Base-by-base conservation (phyloP, 2,888 invertebrate genomes). In the Beris chalybata region DNA sequence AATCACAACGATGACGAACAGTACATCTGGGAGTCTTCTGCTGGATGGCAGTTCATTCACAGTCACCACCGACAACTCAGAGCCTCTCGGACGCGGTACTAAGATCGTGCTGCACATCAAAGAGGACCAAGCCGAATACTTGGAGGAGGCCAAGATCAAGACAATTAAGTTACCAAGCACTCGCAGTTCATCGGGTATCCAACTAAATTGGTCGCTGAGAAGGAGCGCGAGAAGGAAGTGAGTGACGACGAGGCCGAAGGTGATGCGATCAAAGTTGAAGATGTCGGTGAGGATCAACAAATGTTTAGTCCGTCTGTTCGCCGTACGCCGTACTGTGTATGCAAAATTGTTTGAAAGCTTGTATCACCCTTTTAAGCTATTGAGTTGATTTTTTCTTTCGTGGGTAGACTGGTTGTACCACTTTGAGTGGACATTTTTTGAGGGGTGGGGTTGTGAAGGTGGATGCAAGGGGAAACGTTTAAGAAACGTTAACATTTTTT, bases 111-210 rank as follows among this genome's bases (percentile, higher is more conserved):
- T 99, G 64, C 89, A 91, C 84, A 86, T 99, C 76, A 99, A 99
- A 82, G 98, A 99, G 79, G 97, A 98, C 79, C 92, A 97, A 76
- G 85, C 89, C 0, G 97, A 99, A 76, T 98, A 93, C 81, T 82
- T 96, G 71, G 97, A 98, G 79, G 98, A 98, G 80, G 88, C 75
- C 93, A 95, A 76, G 76, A 88, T 99, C 76, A 98, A 98, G 80
- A 96, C 97, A 74, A 90, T 99, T 61, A n/a, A n/a, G 96, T 99
- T 31, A 98, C 97, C 88, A 99, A 99, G 78, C 97, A 98, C 83
- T 96, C 95, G 0, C 97, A 98, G 82, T 97, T 97, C 83, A 99
- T 98, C 81, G 97, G 98, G 55, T 99, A 99, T 78, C 98, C 98
- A 7, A 99, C 99, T 82, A 95, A 94, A 78, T 83, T 98, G 73